phyloP scores from a whole-genome alignment of 2,888 invertebrate genomes.

The Trachelus iudaicus region DNA sequence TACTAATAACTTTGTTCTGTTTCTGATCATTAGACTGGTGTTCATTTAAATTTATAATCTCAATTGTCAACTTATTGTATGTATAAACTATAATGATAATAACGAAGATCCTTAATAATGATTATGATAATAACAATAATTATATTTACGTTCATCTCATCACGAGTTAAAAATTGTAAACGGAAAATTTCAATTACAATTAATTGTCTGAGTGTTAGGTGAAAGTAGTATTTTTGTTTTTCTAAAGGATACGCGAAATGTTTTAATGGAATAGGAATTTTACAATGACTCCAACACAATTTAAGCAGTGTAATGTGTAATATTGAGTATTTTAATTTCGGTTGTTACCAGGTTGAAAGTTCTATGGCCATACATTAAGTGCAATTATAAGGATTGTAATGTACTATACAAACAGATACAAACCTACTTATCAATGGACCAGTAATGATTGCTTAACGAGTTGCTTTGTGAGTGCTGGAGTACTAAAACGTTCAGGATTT shows the following conservation, averaged over 20 bases:
- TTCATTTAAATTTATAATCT: not conserved
- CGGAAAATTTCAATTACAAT: not conserved
- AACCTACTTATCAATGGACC: conserved; percentile 7
- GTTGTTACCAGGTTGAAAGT: not conserved
- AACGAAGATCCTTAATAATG: not conserved
- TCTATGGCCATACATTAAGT: not conserved
- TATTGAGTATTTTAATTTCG: not conserved
- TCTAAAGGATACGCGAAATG: not conserved
- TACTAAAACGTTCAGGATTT: not conserved
- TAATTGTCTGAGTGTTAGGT: not conserved
- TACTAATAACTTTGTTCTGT: not conserved
- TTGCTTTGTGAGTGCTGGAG: not conserved
- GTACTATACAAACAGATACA: not conserved
- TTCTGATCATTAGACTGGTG: not conserved
- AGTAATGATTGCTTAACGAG: not conserved
- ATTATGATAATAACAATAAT: not conserved
- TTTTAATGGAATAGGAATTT: not conserved
- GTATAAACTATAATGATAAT: not conserved
- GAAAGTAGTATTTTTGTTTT: not conserved
- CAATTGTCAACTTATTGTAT: not conserved
- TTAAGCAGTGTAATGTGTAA: not conserved
- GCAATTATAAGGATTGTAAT: not conserved
- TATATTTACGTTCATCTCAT: not conserved
- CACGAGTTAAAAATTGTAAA: not conserved
- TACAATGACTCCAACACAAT: not conserved